These are phyloP conservation scores for Sepiola atlantica DNA, from an alignment of 2,888 invertebrate genomes.

Conservation along the genomic window DNA sequence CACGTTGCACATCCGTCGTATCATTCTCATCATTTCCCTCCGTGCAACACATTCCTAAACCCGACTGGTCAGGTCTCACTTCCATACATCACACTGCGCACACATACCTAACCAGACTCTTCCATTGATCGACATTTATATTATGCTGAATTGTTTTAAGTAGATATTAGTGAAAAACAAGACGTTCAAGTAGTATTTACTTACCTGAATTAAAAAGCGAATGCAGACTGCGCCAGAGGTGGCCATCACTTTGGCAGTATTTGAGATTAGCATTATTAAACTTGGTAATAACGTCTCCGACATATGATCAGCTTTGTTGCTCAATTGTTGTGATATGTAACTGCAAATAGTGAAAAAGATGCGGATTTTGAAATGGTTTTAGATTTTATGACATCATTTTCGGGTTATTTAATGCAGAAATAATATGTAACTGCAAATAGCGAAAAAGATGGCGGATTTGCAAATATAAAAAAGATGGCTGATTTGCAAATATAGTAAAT, in stretches of 20 bases:
- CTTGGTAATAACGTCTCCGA: conserved; percentile 87
- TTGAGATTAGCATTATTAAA: conserved; percentile 92
- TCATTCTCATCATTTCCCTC: too few species aligned
- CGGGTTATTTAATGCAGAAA: too few species aligned
- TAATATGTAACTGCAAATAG: conserved; percentile 80
- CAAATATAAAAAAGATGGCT: too few species aligned
- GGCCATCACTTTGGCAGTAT: conserved; percentile 95
- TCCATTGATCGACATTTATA: too few species aligned
- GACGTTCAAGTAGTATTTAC: neutral
- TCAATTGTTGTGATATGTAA: conserved; percentile 87
- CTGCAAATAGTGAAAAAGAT: conserved; percentile 65
- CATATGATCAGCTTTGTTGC: conserved; percentile 88
- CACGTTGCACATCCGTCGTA: too few species aligned
- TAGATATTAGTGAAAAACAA: neutral
- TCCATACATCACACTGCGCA: too few species aligned
- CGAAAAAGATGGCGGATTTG: too few species aligned
- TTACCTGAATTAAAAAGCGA: conserved; percentile 86
- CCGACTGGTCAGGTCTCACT: too few species aligned
- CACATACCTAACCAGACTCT: too few species aligned
- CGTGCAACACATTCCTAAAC: too few species aligned
- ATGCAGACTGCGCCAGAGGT: conserved; percentile 90
- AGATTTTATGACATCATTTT: too few species aligned
- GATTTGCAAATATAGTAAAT: too few species aligned
- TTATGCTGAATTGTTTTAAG: neutral
- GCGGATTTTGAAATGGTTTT: neutral